These are phyloP conservation scores for Drosophila nannoptera DNA, from an alignment of 1,140 invertebrate species.

Conservation along the genomic window DNA sequence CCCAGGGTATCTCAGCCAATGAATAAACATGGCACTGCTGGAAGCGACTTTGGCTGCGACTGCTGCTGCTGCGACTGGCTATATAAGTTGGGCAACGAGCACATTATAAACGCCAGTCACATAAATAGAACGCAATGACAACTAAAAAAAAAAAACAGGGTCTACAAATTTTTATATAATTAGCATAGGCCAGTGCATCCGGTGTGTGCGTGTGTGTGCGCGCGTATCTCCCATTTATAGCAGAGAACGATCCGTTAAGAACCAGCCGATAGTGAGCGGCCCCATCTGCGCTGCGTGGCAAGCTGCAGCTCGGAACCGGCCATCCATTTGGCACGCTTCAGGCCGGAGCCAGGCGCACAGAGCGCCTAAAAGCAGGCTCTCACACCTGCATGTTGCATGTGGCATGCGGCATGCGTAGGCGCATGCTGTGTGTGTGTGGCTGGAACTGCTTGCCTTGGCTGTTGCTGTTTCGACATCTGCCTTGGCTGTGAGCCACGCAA, in stretches of 20 bases:
- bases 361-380: conserved; percentile 70
- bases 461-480: too few relatives aligned
- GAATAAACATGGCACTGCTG: conserved; percentile 27
- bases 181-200: neutral
- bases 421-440: conserved; percentile 2
- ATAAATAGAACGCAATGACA: conserved; percentile 24
- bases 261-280: neutral
- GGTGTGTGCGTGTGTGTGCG: neutral
- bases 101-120: conserved; percentile 31
- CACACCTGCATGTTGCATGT: conserved; percentile 43
- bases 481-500: conserved; percentile 54
- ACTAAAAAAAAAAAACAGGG: conserved; percentile 3
- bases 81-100: conserved; percentile 22
- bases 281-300: conserved; percentile 28
- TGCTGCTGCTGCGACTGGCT: conserved; percentile 4
- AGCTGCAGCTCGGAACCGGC: conserved; percentile 52
- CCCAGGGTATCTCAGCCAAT: conserved; percentile 15
- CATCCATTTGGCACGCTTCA: conserved; percentile 75
- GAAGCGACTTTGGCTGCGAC: too few relatives aligned
- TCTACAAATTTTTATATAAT: neutral
- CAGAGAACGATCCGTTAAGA: neutral
- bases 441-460: conserved; percentile 23
- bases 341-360: conserved; percentile 63
- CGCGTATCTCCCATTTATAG: neutral
- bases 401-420: too few relatives aligned